Conservation (phyloP, 2,888 invertebrate genomes). For the Andrena marginata region DNA sequence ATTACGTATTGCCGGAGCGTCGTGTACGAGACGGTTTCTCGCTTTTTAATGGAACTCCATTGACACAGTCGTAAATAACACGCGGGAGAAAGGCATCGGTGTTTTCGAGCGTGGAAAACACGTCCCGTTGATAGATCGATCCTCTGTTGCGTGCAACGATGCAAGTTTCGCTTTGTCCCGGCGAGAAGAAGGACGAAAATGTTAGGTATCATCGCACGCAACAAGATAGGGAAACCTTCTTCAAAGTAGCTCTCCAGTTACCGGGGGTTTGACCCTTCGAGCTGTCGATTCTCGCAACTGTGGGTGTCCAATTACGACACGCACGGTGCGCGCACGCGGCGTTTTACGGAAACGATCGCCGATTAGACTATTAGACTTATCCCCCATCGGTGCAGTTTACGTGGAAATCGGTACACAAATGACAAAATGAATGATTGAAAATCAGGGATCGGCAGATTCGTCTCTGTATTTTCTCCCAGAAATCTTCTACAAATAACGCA, state of each 20-base stretch:
- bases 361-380: constrained; percentile 38
- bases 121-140: constrained; percentile 7
- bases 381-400: constrained; percentile 1
- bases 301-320: constrained; percentile 71
- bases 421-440: not conserved
- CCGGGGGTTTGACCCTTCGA: constrained; percentile 70
- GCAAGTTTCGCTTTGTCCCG: constrained; percentile 1
- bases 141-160: not conserved
- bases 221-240: constrained; percentile 75
- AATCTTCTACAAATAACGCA: not conserved
- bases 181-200: constrained; percentile 11
- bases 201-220: constrained; percentile 50
- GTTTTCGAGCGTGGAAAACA: not conserved
- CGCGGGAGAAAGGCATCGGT: not conserved
- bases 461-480: not conserved
- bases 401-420: not conserved
- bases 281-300: constrained; percentile 62
- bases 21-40: not conserved
- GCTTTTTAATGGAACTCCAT: not conserved
- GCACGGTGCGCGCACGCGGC: constrained; percentile 15
- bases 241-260: constrained; percentile 71
- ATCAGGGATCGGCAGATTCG: not conserved
- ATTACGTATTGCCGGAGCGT: constrained; percentile 36
- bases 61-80: not conserved
- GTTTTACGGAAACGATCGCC: constrained; percentile 40